Conservation (phyloP, 92 coral and sea anemone genomes). For the Phymanthus crucifer region DNA sequence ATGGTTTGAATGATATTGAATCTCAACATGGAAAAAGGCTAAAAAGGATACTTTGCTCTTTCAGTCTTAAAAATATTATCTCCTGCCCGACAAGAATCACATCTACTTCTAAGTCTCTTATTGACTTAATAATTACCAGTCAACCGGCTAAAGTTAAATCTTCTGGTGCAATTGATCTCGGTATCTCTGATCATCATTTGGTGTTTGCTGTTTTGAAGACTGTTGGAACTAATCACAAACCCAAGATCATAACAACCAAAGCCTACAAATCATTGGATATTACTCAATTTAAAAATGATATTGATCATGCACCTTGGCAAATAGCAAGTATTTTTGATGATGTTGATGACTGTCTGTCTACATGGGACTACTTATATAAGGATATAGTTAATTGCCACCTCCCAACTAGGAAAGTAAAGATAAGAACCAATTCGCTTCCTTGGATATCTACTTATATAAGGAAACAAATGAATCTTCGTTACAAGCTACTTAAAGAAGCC, state of each 20-base stretch:
- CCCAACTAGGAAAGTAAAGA: constrained; percentile 14
- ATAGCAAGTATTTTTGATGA: constrained; percentile 17
- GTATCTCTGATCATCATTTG: constrained; percentile 37
- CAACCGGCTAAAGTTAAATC: constrained; percentile 28
- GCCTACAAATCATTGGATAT: constrained; percentile 20
- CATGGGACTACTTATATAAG: constrained; percentile 23
- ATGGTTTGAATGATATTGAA: constrained; percentile 14
- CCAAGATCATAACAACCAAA: constrained; percentile 23
- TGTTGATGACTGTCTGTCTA: constrained; percentile 17
- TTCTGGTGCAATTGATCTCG: constrained; percentile 39
- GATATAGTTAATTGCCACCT: constrained; percentile 20
- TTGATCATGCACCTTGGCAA: constrained; percentile 27
- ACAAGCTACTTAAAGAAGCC: background rate
- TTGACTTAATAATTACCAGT: constrained; percentile 34
- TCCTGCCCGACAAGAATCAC: constrained; percentile 35
- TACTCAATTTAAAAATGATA: constrained; percentile 1
- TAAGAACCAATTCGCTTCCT: constrained; percentile 26
- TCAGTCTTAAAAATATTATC: constrained; percentile 37
- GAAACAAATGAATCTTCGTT: constrained; percentile 31
- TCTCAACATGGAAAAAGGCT: constrained; percentile 26
- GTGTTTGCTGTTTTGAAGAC: constrained; percentile 37
- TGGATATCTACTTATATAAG: constrained; percentile 32
- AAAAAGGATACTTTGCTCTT: constrained; percentile 20
- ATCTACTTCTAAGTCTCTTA: constrained; percentile 17
- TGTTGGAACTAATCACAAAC: constrained; percentile 22